Base-by-base conservation (phyloP, 2,113 vertebrate genomes). In the Scytalopus superciliaris region DNA sequence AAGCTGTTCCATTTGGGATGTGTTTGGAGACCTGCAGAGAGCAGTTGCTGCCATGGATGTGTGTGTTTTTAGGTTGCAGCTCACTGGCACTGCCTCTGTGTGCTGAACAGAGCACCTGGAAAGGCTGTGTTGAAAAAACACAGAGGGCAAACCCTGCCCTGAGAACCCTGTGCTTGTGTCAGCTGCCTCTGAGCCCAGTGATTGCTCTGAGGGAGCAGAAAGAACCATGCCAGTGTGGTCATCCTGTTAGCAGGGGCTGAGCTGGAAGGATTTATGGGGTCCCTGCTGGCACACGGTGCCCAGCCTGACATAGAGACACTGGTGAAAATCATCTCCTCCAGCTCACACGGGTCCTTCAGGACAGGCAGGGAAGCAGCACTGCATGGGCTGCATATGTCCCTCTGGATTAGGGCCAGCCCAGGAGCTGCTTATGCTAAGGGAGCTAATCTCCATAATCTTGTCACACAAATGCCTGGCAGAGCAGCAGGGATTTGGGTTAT, bases 341-440 rank as follows among this genome's bases (percentile, higher is more conserved):
- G 62, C 53, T 87, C 50, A 2, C 10, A 0, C 2, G 3, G 45
- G 37, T 27, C 60, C 68, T 35, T 52, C 2, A 39, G 83, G 56
- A 4, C 63, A 81, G 74, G 35, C 30, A 9, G 81, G 67, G 49
- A 69, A 6, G 62, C 8, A 10, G 63, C 9, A 23, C 14, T 1
- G 7, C 14, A 10, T 5, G 94, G 91, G 80, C 77, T 49, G 40
- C 60, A 5, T n/a, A 0, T 78, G 78, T 78, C 77, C 86, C 63
- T 18, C 69, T 93, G 95, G 94, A 91, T 96, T 96, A 94, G 90
- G 80, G 94, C 94, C 92, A 95, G 81, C 59, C 50, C 63, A 70
- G 88, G 94, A 93, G 90, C 86, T 37, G 88, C 24, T 96, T 75
- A 86, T 59, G 90, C 84, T 96, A 53, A 94, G 3, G n/a, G 78